Percentiles rank a stretch among this genome's conserved stretches.
phyloP scores from a whole-genome alignment of 1,140 invertebrate genomes.

The Drosophila malerkotliana region DNA sequence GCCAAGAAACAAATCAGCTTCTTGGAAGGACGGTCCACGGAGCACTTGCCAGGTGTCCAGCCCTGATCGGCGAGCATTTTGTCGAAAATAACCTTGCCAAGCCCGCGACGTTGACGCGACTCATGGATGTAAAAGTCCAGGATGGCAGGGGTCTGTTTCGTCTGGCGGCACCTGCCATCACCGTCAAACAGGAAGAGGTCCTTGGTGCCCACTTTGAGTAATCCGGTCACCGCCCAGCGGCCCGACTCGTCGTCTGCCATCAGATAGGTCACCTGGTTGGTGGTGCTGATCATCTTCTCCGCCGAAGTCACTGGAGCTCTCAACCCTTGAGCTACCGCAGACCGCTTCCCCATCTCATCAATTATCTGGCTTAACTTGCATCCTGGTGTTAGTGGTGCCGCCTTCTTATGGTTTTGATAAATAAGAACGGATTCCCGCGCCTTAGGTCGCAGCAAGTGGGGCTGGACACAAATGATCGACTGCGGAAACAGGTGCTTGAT shows the following conservation, averaged over 20 bases:
- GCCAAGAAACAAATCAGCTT: slow-evolving; percentile 92
- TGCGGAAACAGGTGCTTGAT: slow-evolving; percentile 23
- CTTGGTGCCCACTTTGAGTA: slow-evolving; percentile 93
- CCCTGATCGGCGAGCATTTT: slow-evolving; percentile 90
- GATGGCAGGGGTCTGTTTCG: slow-evolving; percentile 88
- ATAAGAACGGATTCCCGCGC: not conserved
- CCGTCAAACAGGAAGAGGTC: slow-evolving; percentile 92
- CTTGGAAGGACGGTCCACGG: slow-evolving; percentile 94
- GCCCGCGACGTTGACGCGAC: slow-evolving; percentile 89
- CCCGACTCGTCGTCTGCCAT: slow-evolving; percentile 80
- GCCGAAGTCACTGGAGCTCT: slow-evolving; percentile 21
- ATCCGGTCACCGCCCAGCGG: slow-evolving; percentile 88
- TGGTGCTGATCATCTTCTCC: not conserved
- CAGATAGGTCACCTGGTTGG: slow-evolving; percentile 37
- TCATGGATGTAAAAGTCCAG: slow-evolving; percentile 94
- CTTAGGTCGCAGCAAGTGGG: slow-evolving; percentile 7
- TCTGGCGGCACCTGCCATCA: slow-evolving; percentile 84
- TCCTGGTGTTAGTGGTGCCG: no score
- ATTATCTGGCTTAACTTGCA: slow-evolving; percentile 25
- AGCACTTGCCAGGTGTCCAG: slow-evolving; percentile 88
- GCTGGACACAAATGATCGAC: slow-evolving; percentile 28
- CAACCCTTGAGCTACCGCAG: slow-evolving; percentile 39
- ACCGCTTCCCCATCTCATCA: slow-evolving; percentile 26
- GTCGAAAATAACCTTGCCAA: slow-evolving; percentile 90
- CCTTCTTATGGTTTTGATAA: not conserved